phyloP scores from a whole-genome alignment of 2,888 invertebrate species.

The Coleophora deauratella region DNA sequence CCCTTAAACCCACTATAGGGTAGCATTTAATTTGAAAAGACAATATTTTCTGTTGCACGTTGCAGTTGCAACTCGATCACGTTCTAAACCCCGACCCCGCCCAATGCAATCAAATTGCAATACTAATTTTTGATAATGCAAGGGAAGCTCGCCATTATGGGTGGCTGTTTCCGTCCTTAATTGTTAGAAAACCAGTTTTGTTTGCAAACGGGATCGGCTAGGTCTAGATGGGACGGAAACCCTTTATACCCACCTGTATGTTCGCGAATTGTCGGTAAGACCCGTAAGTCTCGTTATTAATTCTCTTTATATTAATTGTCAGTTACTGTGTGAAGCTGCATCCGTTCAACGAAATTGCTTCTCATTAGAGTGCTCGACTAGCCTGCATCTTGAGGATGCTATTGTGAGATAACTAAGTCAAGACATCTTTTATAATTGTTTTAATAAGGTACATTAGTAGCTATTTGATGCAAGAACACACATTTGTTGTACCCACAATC shows the following conservation, averaged over 20 bases:
- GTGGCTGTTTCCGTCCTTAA: constrained; percentile 57
- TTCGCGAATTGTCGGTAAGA: constrained; percentile 44
- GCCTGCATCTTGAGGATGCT: constrained; percentile 20
- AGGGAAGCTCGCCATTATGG: constrained; percentile 55
- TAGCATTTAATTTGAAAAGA: constrained; percentile 64
- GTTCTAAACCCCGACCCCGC: constrained; percentile 40
- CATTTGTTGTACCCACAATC: constrained; percentile 5
- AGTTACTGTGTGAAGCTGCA: constrained; percentile 45
- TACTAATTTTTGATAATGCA: constrained; percentile 65
- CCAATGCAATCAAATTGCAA: constrained; percentile 59
- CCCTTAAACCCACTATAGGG: constrained; percentile 36
- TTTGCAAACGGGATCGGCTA: constrained; percentile 38
- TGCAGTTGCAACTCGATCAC: constrained; percentile 43
- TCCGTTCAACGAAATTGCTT: constrained; percentile 52
- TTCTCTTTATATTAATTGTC: constrained; percentile 53
- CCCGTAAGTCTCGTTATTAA: constrained; percentile 30
- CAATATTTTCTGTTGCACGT: constrained; percentile 29
- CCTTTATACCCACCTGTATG: constrained; percentile 41
- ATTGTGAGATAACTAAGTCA: constrained; percentile 14
- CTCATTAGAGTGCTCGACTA: constrained; percentile 47
- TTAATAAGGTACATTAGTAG: constrained; percentile 10
- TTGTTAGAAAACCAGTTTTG: constrained; percentile 48
- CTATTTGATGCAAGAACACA: constrained; percentile 2
- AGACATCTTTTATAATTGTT: constrained; percentile 9
- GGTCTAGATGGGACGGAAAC: constrained; percentile 38